Evolutionary conservation across 1,140 invertebrate genomes (phyloP).

Genomic region (Eupristina koningsbergeri): DNA sequence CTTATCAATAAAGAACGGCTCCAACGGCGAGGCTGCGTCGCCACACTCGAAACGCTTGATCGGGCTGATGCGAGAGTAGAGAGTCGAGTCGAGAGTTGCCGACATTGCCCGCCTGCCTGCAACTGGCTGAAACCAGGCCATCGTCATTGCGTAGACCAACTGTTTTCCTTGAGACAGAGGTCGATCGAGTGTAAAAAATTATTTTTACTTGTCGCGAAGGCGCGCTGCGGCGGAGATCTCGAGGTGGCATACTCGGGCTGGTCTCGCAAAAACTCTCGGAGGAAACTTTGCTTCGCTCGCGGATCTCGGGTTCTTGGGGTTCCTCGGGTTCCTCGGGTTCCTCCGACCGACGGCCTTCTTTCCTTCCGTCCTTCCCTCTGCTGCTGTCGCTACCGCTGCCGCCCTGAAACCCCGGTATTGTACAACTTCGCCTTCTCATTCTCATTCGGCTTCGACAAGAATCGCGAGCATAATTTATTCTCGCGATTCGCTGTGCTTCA

Average conservation of each 20-base stretch:
- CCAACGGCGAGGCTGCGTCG: not conserved
- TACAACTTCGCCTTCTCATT: too few species aligned
- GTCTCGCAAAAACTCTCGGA: constrained; percentile 3
- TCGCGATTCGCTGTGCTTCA: too few species aligned
- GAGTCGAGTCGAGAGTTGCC: too few species aligned
- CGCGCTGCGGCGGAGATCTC: not conserved
- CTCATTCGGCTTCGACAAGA: too few species aligned
- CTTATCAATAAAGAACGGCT: constrained; percentile 39
- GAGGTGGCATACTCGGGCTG: not conserved
- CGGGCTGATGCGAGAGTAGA: not conserved
- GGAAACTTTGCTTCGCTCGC: not conserved
- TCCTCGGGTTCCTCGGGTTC: too few species aligned
- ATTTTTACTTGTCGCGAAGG: constrained; percentile 40
- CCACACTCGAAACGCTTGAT: constrained; percentile 11
- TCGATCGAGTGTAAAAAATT: constrained; percentile 33
- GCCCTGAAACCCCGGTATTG: too few species aligned
- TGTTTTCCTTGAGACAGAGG: constrained; percentile 35
- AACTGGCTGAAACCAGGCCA: constrained; percentile 43
- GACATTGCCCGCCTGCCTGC: not conserved
- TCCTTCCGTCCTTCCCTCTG: too few species aligned
- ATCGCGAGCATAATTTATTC: too few species aligned
- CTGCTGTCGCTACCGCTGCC: too few species aligned
- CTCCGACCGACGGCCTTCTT: too few species aligned
- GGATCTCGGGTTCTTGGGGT: too few species aligned
- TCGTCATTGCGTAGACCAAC: constrained; percentile 41